These are phyloP conservation scores for Urocynchramus pylzowi DNA, from an alignment of 2,113 vertebrate genomes.

Conservation along the genomic window DNA sequence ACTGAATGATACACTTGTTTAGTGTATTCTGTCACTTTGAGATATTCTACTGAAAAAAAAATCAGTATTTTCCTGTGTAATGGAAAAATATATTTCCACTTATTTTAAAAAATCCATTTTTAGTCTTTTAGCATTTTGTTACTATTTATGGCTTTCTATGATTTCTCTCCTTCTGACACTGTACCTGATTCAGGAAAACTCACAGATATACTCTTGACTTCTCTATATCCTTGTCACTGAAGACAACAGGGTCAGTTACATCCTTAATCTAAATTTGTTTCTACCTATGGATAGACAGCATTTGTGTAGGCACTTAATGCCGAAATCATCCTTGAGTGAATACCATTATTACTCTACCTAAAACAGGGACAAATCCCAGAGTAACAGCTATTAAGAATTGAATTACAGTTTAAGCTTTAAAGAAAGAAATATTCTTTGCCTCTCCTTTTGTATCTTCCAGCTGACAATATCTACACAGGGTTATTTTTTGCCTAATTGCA, in stretches of 20 bases:
- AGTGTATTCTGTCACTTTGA: neutral
- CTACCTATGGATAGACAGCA: neutral
- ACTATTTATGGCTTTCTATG: neutral
- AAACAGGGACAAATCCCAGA: neutral
- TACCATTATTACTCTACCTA: neutral
- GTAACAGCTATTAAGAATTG: neutral
- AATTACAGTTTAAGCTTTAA: neutral
- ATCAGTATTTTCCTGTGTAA: neutral
- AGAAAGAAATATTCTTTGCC: neutral
- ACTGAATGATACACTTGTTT: neutral
- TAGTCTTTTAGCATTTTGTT: neutral
- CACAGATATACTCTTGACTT: neutral
- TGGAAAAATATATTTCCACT: neutral
- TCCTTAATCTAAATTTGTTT: neutral
- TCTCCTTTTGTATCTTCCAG: neutral
- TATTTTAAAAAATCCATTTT: neutral
- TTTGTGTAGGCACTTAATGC: neutral
- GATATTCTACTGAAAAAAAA: neutral
- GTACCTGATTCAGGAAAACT: neutral
- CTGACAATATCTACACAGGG: neutral
- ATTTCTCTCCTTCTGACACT: neutral
- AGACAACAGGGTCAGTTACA: neutral
- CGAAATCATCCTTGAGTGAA: neutral
- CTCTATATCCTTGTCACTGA: neutral
- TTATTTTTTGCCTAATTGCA: neutral